Conservation (phyloP, 2,888 invertebrate species). For the Clusia tigrina region DNA sequence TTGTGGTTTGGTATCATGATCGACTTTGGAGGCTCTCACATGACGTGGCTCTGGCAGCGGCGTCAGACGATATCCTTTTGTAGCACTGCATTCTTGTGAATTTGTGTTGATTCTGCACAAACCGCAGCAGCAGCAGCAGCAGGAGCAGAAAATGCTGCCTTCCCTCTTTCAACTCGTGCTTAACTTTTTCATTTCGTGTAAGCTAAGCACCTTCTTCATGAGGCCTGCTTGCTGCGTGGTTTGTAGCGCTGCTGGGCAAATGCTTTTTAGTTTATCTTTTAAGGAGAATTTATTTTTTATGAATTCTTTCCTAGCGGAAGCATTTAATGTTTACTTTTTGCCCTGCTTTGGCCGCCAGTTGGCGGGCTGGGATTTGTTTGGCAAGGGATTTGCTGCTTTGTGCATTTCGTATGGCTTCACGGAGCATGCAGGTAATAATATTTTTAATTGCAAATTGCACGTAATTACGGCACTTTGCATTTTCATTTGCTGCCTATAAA, state of each 20-base stretch:
- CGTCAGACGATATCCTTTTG: background rate
- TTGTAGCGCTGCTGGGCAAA: background rate
- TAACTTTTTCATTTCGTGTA: background rate
- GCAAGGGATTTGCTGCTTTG: too few species aligned
- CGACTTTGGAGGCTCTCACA: background rate
- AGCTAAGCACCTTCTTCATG: background rate
- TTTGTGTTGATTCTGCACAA: background rate
- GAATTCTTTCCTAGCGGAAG: background rate
- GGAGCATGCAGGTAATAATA: too few species aligned
- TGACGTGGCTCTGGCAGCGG: background rate
- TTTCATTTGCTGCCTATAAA: too few species aligned
- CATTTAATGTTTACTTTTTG: background rate
- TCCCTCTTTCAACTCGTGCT: background rate
- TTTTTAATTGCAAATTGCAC: too few species aligned
- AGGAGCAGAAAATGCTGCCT: background rate
- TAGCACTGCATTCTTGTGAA: background rate
- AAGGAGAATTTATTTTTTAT: background rate
- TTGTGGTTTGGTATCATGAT: background rate
- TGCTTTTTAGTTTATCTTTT: background rate
- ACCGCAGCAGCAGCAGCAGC: background rate
- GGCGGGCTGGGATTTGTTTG: too few species aligned
- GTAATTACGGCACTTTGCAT: too few species aligned
- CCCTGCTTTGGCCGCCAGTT: background rate
- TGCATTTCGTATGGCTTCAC: too few species aligned
- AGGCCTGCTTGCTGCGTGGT: too few species aligned